These are phyloP conservation scores for Cotesia chilonis DNA, from an alignment of 1,140 invertebrate genomes.

Conservation along the genomic window DNA sequence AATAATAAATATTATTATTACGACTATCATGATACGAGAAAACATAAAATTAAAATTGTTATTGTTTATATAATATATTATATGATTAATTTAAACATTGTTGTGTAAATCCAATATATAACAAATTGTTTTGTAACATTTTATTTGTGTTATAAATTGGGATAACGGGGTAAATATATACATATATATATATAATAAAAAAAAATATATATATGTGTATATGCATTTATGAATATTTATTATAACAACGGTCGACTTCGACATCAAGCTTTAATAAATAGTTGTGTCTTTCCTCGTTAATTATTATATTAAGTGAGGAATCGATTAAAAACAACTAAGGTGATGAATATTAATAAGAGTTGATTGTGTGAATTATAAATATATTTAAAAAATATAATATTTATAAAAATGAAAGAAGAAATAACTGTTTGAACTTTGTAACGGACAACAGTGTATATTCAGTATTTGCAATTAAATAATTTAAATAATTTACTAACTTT, in stretches of 20 bases:
- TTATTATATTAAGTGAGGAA: neutral
- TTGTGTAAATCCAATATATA: slow-evolving; percentile 13
- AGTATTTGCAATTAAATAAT: slow-evolving; percentile 17
- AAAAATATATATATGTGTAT: no score
- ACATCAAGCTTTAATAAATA: slow-evolving; percentile 23
- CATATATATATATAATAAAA: no score
- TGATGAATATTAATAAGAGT: slow-evolving; percentile 14
- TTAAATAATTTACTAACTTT: neutral
- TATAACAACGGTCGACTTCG: slow-evolving; percentile 4
- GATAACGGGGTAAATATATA: slow-evolving; percentile 18
- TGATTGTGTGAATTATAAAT: slow-evolving; percentile 8
- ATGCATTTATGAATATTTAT: neutral
- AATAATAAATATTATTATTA: neutral
- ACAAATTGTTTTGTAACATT: slow-evolving; percentile 1
- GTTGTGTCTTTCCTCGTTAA: neutral
- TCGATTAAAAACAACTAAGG: neutral
- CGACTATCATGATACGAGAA: neutral
- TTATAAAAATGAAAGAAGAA: neutral
- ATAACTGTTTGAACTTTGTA: slow-evolving; percentile 8
- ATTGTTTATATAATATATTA: neutral
- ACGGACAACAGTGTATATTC: slow-evolving; percentile 14
- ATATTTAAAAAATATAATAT: neutral
- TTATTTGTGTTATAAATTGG: slow-evolving; percentile 17
- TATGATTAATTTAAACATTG: slow-evolving; percentile 1
- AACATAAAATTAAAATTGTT: slow-evolving; percentile 1